These are phyloP conservation scores for Apostichopus parvimensis DNA, from an alignment of 35 echinoderm and acorn worm genomes.

Conservation along the genomic window DNA sequence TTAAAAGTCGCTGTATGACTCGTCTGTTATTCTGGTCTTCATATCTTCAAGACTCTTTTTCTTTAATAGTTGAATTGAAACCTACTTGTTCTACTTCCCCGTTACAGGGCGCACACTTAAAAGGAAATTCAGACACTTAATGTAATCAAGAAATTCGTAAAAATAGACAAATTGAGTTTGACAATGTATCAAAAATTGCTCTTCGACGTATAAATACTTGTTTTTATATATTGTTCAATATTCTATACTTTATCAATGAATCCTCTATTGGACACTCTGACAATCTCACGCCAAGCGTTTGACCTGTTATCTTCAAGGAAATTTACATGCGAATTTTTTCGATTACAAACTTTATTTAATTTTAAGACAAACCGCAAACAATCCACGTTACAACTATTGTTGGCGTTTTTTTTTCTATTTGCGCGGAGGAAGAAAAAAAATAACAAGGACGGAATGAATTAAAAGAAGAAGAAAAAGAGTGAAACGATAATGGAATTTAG, in stretches of 20 bases:
- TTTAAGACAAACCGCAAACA: slow-evolving; percentile 1
- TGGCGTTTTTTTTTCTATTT: neutral
- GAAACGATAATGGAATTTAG: slow-evolving; percentile 5
- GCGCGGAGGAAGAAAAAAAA: neutral
- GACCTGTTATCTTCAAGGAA: slow-evolving; percentile 15
- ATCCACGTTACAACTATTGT: neutral
- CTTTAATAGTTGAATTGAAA: neutral
- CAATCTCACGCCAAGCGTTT: neutral
- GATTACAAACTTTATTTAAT: neutral
- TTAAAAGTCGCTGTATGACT: neutral
- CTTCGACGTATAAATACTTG: neutral
- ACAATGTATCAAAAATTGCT: slow-evolving; percentile 2
- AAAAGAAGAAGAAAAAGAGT: neutral
- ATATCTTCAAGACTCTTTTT: neutral
- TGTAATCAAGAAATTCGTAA: neutral
- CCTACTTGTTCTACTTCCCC: neutral
- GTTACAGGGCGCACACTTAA: neutral
- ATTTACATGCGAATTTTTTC: neutral
- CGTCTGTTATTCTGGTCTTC: too few relatives aligned
- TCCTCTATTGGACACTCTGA: neutral
- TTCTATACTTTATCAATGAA: neutral
- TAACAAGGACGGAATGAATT: neutral
- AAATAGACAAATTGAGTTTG: neutral
- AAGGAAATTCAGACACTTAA: neutral
- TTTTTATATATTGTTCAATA: neutral